Evolutionary conservation across 2,888 invertebrate genomes (phyloP).

Genomic region (Schizotus pectinicornis): DNA sequence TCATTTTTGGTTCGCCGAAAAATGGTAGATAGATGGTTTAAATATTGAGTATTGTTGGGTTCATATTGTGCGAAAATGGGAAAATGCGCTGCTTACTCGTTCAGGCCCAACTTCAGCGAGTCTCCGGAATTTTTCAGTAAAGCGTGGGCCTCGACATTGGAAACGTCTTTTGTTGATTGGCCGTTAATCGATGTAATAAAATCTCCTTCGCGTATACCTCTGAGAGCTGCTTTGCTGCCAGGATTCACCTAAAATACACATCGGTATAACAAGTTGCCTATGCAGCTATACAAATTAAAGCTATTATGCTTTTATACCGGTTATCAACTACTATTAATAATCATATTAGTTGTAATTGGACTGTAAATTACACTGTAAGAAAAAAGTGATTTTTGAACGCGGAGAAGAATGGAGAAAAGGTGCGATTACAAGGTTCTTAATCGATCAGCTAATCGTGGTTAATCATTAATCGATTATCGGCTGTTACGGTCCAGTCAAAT

Average conservation of each 20-base stretch:
- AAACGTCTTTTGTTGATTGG: slow-evolving; percentile 69
- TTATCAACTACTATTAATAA: no score
- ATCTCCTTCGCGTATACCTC: slow-evolving; percentile 82
- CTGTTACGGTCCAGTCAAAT: no score
- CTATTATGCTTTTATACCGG: slow-evolving; percentile 56
- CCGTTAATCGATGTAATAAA: slow-evolving; percentile 82
- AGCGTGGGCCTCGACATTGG: slow-evolving; percentile 75
- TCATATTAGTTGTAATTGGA: no score
- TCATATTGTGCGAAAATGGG: no score
- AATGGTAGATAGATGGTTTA: no score
- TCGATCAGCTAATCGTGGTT: no score
- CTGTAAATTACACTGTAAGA: no score
- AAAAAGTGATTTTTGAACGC: no score
- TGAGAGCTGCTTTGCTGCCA: slow-evolving; percentile 81
- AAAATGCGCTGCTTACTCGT: slow-evolving; percentile 68
- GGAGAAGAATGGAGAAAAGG: no score
- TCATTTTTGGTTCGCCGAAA: slow-evolving; percentile 4
- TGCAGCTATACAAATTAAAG: slow-evolving; percentile 44
- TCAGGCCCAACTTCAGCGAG: slow-evolving; percentile 70
- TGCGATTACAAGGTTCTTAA: no score
- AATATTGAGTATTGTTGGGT: no score
- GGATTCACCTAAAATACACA: slow-evolving; percentile 77
- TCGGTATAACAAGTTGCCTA: slow-evolving; percentile 22
- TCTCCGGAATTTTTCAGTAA: slow-evolving; percentile 75
- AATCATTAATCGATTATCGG: no score